Evolutionary conservation across 2,113 vertebrate genomes (phyloP).

Genomic region (Propithecus coquereli): DNA sequence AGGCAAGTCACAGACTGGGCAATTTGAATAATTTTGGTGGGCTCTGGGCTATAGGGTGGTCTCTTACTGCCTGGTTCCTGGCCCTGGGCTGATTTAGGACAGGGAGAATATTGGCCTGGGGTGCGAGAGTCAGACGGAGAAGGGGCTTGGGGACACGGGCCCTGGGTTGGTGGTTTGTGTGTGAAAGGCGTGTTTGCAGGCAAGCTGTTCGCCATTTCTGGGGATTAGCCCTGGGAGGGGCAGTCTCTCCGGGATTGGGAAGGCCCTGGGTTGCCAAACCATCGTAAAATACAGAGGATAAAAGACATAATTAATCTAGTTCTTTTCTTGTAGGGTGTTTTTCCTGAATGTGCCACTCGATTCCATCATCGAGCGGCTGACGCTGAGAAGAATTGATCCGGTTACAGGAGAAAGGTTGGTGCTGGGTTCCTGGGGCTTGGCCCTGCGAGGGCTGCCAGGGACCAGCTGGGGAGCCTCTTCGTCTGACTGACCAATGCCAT

Average conservation of each 20-base stretch:
- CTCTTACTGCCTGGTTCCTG: neutral
- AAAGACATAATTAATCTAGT: accelerated
- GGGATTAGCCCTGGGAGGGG: neutral
- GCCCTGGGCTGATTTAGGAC: too few species aligned
- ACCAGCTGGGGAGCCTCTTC: neutral
- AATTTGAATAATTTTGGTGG: too few species aligned
- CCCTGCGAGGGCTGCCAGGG: neutral
- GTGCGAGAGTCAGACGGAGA: neutral
- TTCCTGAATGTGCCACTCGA: conserved; percentile 89
- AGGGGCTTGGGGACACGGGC: too few species aligned
- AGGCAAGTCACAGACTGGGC: too few species aligned
- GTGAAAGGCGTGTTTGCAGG: neutral
- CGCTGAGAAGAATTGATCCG: conserved; percentile 86
- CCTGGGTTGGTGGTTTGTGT: too few species aligned
- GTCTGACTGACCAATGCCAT: neutral
- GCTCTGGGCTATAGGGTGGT: neutral
- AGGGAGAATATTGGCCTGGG: neutral
- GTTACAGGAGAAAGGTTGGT: conserved; percentile 91
- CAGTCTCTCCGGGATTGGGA: neutral
- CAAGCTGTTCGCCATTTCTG: neutral
- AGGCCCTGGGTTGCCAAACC: neutral
- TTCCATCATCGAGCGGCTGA: conserved; percentile 87
- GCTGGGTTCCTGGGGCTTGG: accelerated
- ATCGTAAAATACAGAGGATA: neutral
- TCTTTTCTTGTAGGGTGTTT: conserved; percentile 85